Percentiles rank a stretch among this genome's conserved stretches.
These are phyloP conservation scores for Chaetura pelagica DNA, from an alignment of 2,113 vertebrate genomes.

Conservation along the genomic window DNA sequence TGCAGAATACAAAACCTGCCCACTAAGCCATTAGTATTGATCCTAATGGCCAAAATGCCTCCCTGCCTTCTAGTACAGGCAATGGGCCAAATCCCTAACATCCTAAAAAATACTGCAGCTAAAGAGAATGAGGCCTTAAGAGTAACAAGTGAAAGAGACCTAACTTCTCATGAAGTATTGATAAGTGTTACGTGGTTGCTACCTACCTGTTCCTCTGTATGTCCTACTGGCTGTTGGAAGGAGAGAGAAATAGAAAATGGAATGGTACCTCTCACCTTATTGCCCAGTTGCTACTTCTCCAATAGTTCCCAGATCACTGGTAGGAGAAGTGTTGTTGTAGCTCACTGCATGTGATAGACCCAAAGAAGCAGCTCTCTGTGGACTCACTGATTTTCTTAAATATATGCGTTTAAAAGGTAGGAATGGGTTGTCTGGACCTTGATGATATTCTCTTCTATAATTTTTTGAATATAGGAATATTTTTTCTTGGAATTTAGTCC, in stretches of 20 bases:
- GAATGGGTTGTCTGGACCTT: neutral
- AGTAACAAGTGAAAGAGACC: neutral
- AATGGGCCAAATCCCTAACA: neutral
- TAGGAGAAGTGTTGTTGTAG: neutral
- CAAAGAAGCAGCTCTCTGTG: neutral
- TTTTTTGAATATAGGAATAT: neutral
- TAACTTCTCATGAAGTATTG: neutral
- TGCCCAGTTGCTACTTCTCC: neutral
- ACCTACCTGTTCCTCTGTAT: neutral
- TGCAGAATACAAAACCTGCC: neutral
- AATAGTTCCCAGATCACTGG: neutral
- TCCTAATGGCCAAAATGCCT: neutral
- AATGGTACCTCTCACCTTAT: too few species aligned
- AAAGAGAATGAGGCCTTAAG: neutral
- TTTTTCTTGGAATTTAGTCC: neutral
- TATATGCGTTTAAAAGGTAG: neutral
- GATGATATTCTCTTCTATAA: neutral
- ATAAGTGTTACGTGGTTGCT: neutral
- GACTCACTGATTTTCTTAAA: neutral
- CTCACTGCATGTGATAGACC: neutral
- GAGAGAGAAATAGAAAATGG: neutral
- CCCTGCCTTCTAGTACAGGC: neutral
- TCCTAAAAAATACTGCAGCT: neutral
- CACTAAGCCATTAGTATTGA: neutral
- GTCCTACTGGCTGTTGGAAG: neutral